These are phyloP conservation scores for Zaprionus lineosus DNA, from an alignment of 2,888 invertebrate species.

Conservation along the genomic window DNA sequence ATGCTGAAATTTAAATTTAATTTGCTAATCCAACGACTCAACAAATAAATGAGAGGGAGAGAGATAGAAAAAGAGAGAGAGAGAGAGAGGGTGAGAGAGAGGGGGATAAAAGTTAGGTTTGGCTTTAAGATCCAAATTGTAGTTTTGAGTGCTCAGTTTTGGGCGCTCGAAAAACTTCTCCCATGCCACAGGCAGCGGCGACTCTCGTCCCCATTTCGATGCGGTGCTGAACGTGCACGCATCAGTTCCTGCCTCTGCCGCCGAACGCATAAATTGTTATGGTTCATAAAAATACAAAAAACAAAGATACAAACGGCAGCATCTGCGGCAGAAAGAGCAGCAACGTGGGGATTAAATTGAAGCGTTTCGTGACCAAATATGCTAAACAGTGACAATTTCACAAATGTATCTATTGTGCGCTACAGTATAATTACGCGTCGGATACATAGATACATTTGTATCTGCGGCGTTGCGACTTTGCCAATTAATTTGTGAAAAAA, in stretches of 20 bases:
- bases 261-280: constrained; percentile 72
- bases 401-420: constrained; percentile 73
- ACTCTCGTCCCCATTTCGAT: constrained; percentile 20
- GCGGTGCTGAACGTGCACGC: constrained; percentile 34
- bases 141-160: too few species aligned
- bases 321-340: constrained; percentile 19
- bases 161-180: not conserved
- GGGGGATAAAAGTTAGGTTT: too few species aligned
- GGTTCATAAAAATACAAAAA: constrained; percentile 66
- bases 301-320: constrained; percentile 9
- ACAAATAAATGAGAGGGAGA: too few species aligned
- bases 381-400: constrained; percentile 81
- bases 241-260: constrained; percentile 46
- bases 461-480: constrained; percentile 56
- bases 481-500: constrained; percentile 78
- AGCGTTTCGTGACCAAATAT: constrained; percentile 81
- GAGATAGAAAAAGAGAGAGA: too few species aligned
- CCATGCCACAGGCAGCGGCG: constrained; percentile 13
- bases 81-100: too few species aligned
- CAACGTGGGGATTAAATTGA: constrained; percentile 57
- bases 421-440: constrained; percentile 65
- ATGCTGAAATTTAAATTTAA: constrained; percentile 66
- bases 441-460: constrained; percentile 39
- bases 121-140: too few species aligned
- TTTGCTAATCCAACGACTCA: constrained; percentile 54